Base-by-base conservation (phyloP, 1,140 invertebrate species). In the Triops cancriformis region DNA sequence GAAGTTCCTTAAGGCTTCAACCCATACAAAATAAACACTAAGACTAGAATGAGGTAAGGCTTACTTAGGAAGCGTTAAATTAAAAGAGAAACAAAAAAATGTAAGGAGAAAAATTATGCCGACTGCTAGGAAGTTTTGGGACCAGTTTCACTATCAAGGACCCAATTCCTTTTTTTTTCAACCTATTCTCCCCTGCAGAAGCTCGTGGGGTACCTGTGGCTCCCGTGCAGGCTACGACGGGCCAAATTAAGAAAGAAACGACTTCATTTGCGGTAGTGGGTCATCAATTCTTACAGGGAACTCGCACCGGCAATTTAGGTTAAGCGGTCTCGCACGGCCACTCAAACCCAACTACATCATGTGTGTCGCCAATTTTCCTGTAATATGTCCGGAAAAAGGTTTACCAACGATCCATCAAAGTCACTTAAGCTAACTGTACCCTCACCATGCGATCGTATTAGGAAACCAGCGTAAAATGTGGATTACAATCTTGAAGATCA, bases 231-330 rank as follows among this genome's bases (percentile, higher is more conserved):
- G 14, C 2, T 64, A 23, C 23, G 51, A 64, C 14, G 51, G 51
- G 51, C 23, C n/a, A 4, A 64, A 64, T 64, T 64, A 64, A 64
- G 23, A 23, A 64, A 64, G 51, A 18, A 64, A 64, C 51, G 51
- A 14, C 51, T 64, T 64, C 51, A 64, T 64, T 64, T 64, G 51
- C 51, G 51, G 51, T 23, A 64, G 51, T 64, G 51, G 51, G 51
- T 64, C 51, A 64, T 64, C 51, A 64, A 64, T 7, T 64, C 51
- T 64, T 64, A 23, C 14, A 23, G 51, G 51, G 51, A 64, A 64
- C 51, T 64, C 23, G 51, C 51, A 23, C 10, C 23, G 9, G 9
- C 51, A 64, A 64, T 64, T 64, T 64, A 23, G 51, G 51, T 64
- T 64, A 64, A 23, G 51, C 51, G 51, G 51, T 64, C 51, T 64